Evolutionary conservation across 2,113 vertebrate genomes (phyloP), one percentile per base, ranked within the genome.

Genomic region (Carassius gibelio): DNA sequence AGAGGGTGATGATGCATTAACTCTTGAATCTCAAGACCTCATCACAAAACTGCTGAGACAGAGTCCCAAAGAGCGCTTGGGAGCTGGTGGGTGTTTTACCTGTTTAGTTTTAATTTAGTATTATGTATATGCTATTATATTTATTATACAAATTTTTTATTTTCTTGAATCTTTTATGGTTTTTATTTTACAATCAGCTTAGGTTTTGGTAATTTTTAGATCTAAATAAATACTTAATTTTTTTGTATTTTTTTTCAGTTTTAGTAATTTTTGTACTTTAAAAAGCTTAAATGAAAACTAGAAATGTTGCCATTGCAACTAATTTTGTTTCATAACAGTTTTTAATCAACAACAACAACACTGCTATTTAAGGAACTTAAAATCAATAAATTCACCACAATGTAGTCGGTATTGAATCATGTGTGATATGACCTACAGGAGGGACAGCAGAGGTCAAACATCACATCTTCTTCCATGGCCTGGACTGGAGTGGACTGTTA

Each of bases 401-500:
- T 82, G 19, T 30, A 71, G 21, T 4, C 21, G 19, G 8, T 3
- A 14, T 57, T 48, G 10, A 50, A 14, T 23, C 9, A 38, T 64
- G 38, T 69, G 14, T 81, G 42, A 13, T 71, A n/a, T 78, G 30
- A 71, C 30, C 21, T 80, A 7, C 82, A 99, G 97, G 97, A 55
- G 97, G 97, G 5, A 94, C 95, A 3, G 94, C 93, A 0, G 97
- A 99, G 86, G 98, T 99, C 85, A 99, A 98, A 92, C 94, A 96
- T 85, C 97, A 99, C 80, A 89, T 91, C 72, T 99, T 99, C 91
- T 99, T 99, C 90, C 81, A 88, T 69, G 94, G 94, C 13, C 92
- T 99, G 90, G 98, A 99, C 93, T 99, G 98, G 98, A 97, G 95
- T 0, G 96, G 98, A 42, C 96, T 99, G 8, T 92, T 99, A 84